Evolutionary conservation across 2,888 invertebrate genomes (phyloP).

Genomic region (Dromius quadrimaculatus): DNA sequence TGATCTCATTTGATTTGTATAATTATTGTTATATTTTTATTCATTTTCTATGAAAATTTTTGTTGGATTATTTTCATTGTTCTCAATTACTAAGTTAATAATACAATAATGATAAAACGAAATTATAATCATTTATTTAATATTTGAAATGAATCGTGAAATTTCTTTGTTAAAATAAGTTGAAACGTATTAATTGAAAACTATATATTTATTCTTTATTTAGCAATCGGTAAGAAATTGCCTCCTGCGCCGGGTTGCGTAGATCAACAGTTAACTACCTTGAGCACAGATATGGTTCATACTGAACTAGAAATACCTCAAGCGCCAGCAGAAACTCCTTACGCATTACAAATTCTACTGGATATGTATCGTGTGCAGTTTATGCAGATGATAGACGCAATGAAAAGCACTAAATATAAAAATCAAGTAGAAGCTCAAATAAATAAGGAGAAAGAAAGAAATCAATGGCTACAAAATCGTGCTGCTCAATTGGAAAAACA

Average conservation of each 20-base stretch:
- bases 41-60: neutral
- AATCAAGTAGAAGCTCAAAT: constrained; percentile 80
- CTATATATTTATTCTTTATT: too few relatives aligned
- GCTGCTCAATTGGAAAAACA: constrained; percentile 94
- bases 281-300: constrained; percentile 81
- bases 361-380: constrained; percentile 90
- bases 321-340: constrained; percentile 83
- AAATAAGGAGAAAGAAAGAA: constrained; percentile 85
- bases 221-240: constrained; percentile 76
- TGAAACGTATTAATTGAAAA: constrained; percentile 53
- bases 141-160: too few relatives aligned
- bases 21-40: too few relatives aligned
- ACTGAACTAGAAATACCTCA: constrained; percentile 86
- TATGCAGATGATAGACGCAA: constrained; percentile 84
- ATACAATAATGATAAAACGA: too few relatives aligned
- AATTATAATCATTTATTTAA: neutral
- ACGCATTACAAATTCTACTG: constrained; percentile 86
- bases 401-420: constrained; percentile 84
- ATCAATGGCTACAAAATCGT: constrained; percentile 83
- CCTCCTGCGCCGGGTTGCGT: constrained; percentile 93
- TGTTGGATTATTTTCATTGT: constrained; percentile 4
- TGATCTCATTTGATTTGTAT: too few relatives aligned
- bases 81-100: too few relatives aligned
- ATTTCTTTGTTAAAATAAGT: too few relatives aligned
- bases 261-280: constrained; percentile 87